These are phyloP conservation scores for Hippoglossus hippoglossus DNA, from an alignment of 2,797 vertebrate genomes.

Conservation along the genomic window DNA sequence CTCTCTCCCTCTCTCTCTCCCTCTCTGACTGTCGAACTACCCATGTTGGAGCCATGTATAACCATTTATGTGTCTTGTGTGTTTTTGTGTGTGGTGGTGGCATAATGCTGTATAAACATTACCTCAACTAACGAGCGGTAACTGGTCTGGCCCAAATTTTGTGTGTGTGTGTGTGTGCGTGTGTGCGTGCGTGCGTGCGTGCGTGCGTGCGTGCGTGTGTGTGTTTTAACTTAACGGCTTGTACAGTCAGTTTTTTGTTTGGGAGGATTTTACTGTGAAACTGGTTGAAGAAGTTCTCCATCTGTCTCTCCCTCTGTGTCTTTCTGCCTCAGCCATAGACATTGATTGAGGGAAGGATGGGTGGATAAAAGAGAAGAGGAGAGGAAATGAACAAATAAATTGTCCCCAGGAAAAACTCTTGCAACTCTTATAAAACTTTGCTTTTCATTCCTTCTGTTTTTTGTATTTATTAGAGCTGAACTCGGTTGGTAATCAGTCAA, in stretches of 20 bases:
- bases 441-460: not conserved
- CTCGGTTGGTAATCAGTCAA: not conserved
- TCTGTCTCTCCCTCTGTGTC: not conserved
- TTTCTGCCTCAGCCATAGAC: not conserved
- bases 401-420: not conserved
- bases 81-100: constrained; percentile 61
- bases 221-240: constrained; percentile 74
- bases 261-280: constrained; percentile 56
- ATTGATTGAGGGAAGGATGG: constrained; percentile 1
- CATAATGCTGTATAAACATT: constrained; percentile 89
- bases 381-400: not conserved
- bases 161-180: constrained; percentile 27
- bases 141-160: constrained; percentile 72
- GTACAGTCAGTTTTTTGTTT: constrained; percentile 73
- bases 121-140: constrained; percentile 88
- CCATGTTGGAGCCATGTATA: constrained; percentile 61
- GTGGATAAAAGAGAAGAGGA: constrained; percentile 1
- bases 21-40: constrained; percentile 44
- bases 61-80: constrained; percentile 45
- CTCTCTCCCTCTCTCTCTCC: constrained; percentile 31
- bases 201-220: constrained; percentile 30
- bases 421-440: not conserved
- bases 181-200: constrained; percentile 30
- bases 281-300: constrained; percentile 10
- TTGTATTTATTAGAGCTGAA: not conserved